Base-by-base conservation (phyloP, 2,113 vertebrate genomes). In the Ceyx margarethae region DNA sequence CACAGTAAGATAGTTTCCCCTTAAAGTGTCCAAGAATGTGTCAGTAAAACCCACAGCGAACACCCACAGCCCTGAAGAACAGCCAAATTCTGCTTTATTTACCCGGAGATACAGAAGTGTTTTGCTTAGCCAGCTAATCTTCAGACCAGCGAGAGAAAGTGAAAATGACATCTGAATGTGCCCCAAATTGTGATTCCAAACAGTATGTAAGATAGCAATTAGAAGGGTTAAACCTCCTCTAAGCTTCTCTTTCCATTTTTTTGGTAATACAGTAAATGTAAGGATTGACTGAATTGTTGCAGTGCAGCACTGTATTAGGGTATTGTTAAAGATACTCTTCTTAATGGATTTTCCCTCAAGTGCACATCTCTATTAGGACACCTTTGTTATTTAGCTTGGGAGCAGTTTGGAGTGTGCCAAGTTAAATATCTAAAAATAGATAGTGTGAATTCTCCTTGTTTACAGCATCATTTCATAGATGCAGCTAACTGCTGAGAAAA, bases 121-220 rank as follows among this genome's bases (percentile, higher is more conserved):
- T 93, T 92, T 89, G 81, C 81, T 93, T 89, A 95, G 81, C 81
- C 66, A 93, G 79, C 72, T 87, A 67, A 80, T 87, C 84, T 71
- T 83, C 75, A 33, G 14, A 90, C 42, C 29, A 82, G 29, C 0
- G 0, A 89, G 21, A 62, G 64, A 94, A 93, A 92, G 66, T 82
- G 64, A 91, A 94, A 95, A 94, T 62, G 46, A 51, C 78, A 76
- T 81, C 74, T 76, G 88, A 90, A 79, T 58, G 73, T 9, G 42
- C 42, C 77, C 64, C n/a, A n/a, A 3, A 88, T 92, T 81, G 48
- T 60, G 62, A 62, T 90, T 22, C 43, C 60, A 57, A 69, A 31
- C 17, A 79, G 11, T 37, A 43, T 61, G 25, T 62, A 76, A 81
- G 66, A 76, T 33, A 93, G 53, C 6, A 77, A 90, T 56, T 10